These are phyloP conservation scores for Varanus komodoensis DNA, from an alignment of 2,113 vertebrate species.

Conservation along the genomic window DNA sequence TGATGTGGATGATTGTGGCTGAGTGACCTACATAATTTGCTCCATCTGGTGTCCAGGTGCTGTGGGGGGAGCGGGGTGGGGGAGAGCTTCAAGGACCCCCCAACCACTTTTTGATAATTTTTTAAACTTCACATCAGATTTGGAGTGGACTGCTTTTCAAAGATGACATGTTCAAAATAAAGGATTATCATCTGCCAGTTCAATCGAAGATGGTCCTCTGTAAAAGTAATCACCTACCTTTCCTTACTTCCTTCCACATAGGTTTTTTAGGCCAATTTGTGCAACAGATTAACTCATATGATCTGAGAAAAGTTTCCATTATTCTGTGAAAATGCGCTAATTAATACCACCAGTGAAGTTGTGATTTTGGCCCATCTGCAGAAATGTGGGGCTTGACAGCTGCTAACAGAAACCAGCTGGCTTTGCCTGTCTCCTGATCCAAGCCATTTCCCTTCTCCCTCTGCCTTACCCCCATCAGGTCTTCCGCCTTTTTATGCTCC, in stretches of 20 bases:
- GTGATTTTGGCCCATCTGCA: background rate
- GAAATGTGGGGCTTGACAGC: background rate
- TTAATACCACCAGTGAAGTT: constrained; percentile 25
- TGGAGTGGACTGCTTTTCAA: too few species aligned
- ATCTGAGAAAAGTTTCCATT: constrained; percentile 26
- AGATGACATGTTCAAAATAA: too few species aligned
- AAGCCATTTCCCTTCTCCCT: background rate
- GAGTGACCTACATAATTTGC: too few species aligned
- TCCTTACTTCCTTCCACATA: accelerated
- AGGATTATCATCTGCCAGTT: too few species aligned
- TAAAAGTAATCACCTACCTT: background rate
- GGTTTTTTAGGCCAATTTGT: background rate
- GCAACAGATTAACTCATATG: constrained; percentile 38
- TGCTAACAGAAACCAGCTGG: background rate
- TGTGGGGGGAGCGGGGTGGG: too few species aligned
- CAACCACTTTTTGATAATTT: too few species aligned
- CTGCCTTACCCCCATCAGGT: background rate
- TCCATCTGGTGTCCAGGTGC: too few species aligned
- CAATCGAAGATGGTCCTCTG: too few species aligned
- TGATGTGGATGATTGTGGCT: too few species aligned
- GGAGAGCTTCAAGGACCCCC: too few species aligned
- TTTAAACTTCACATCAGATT: too few species aligned
- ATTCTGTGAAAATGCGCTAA: constrained; percentile 35
- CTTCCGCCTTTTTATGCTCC: background rate
- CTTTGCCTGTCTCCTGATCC: background rate